Conservation (phyloP, 2,113 vertebrate species). For the Mixornis gularis region DNA sequence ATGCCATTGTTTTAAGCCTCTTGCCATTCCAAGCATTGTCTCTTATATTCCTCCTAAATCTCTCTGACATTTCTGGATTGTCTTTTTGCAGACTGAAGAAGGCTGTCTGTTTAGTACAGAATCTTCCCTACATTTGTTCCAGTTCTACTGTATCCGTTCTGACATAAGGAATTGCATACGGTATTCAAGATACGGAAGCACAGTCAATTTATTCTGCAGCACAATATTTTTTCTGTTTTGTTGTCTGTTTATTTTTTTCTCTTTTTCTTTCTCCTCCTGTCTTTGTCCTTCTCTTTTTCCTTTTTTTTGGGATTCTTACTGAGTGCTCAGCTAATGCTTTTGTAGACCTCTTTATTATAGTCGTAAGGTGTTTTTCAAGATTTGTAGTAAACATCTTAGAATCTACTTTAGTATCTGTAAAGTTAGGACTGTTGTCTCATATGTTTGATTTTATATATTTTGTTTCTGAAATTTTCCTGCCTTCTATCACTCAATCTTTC, state of each 20-base stretch:
- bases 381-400: not conserved
- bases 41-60: not conserved
- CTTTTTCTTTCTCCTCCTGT: not conserved
- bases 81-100: not conserved
- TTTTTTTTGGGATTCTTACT: not conserved
- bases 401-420: not conserved
- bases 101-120: not conserved
- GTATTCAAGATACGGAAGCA: not conserved
- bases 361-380: not conserved
- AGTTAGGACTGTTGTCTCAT: not conserved
- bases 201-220: not conserved
- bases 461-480: not conserved
- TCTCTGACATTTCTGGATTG: not conserved
- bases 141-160: not conserved
- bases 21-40: not conserved
- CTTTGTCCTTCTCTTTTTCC: not conserved
- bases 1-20: not conserved
- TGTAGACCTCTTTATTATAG: not conserved
- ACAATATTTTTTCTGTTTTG: not conserved
- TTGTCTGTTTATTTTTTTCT: not conserved
- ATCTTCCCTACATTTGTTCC: not conserved
- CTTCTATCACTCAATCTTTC: not conserved
- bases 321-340: not conserved
- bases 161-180: not conserved
- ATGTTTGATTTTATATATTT: not conserved